Evolutionary conservation across 23 tunicate genomes (phyloP).

Genomic region (Halocynthia aurantium): DNA sequence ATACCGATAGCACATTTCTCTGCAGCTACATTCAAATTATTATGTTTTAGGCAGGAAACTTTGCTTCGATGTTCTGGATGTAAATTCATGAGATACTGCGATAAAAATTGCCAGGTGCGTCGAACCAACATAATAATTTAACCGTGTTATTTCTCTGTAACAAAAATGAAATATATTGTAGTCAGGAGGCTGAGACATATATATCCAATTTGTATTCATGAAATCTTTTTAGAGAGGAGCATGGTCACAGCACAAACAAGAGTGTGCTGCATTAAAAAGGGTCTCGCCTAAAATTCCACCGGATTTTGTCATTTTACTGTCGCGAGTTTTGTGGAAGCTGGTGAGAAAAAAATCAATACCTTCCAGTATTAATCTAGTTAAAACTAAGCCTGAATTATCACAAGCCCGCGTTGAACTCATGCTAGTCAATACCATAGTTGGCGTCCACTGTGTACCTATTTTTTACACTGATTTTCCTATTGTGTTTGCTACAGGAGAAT

Average conservation of each 20-base stretch:
- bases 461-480: not conserved
- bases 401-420: too few relatives aligned
- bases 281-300: slow-evolving; percentile 81
- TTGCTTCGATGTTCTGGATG: slow-evolving; percentile 83
- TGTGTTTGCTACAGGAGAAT: slow-evolving; percentile 30
- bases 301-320: slow-evolving; percentile 66
- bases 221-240: slow-evolving; percentile 53
- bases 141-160: not conserved
- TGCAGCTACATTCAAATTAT: not conserved
- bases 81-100: slow-evolving; percentile 77
- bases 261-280: slow-evolving; percentile 62
- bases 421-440: too few relatives aligned
- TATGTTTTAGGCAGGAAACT: slow-evolving; percentile 37
- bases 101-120: slow-evolving; percentile 58
- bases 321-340: slow-evolving; percentile 64
- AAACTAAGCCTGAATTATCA: too few relatives aligned
- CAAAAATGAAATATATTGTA: not conserved
- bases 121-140: not conserved
- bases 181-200: not conserved
- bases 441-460: not conserved
- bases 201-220: not conserved
- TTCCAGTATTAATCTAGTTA: too few relatives aligned
- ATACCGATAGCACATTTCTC: not conserved
- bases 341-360: slow-evolving; percentile 10
- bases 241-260: slow-evolving; percentile 71